These are phyloP conservation scores for Vireo altiloquus DNA, from an alignment of 2,113 vertebrate genomes.

Conservation along the genomic window DNA sequence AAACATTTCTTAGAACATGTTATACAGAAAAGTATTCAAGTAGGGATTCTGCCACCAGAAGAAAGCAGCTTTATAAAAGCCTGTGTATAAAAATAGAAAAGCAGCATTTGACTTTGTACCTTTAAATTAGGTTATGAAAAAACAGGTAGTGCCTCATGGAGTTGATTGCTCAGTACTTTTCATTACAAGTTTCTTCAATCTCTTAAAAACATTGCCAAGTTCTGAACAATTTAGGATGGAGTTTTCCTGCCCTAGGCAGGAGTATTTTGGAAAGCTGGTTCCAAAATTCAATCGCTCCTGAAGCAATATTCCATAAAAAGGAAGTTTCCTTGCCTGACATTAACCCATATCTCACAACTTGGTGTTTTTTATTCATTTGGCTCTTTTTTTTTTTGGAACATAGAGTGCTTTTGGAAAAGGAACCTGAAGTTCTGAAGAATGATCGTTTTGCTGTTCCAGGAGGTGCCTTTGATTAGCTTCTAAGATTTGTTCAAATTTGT, in stretches of 20 bases:
- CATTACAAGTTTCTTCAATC: not conserved
- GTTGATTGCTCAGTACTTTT: not conserved
- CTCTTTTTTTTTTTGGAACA: not conserved
- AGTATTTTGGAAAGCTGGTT: slow-evolving; percentile 2
- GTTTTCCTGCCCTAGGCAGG: not conserved
- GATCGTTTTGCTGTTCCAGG: not conserved
- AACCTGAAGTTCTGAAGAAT: not conserved
- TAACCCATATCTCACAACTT: not conserved
- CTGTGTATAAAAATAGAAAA: not conserved
- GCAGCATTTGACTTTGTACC: not conserved
- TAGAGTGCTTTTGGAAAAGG: not conserved
- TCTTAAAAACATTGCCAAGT: not conserved
- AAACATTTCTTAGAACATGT: not conserved
- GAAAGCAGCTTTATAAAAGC: not conserved
- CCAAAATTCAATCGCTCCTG: not conserved
- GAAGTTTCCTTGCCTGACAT: not conserved
- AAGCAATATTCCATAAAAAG: not conserved
- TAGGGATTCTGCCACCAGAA: not conserved
- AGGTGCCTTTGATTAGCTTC: not conserved
- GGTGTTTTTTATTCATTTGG: not conserved
- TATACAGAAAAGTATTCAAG: not conserved
- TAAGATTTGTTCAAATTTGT: slow-evolving; percentile 42
- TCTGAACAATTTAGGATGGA: not conserved
- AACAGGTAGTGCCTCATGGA: not conserved
- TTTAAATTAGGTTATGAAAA: not conserved